Evolutionary conservation across 2,888 invertebrate genomes (phyloP), one percentile per base, ranked within the genome.

Genomic region (Drosophila rellima): DNA sequence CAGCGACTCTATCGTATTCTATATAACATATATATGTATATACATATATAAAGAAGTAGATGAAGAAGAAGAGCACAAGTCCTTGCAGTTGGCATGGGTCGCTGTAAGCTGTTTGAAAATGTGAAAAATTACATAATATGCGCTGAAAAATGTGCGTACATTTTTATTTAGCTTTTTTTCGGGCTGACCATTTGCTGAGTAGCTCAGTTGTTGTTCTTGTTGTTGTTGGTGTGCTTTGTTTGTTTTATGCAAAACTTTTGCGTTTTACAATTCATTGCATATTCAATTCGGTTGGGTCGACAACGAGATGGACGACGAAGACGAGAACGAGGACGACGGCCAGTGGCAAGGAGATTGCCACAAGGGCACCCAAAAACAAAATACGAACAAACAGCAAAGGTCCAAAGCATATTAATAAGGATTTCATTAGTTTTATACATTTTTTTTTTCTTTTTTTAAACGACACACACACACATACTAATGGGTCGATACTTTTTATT

Each of bases 251-350:
- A 86, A 85, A 85, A 83, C 82, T 83, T 83, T 83, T 83, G 85
- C 84, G 82, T 82, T 88, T 85, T 88, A 89, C 86, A 88, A 89
- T 89, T 89, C 85, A 88, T 89, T 87, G 85, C 88, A 78, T 84
- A 84, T 88, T 84, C 82, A 86, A 89, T 84, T 88, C 84, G 77
- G 72, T 74, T 65, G 65, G 68, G 80, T 67, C 78, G 59, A 68
- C 73, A 50, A 56, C 45, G 33, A 54, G 50, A 60, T 71, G 52
- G 55, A 45, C 45, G 20, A 10, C 37, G 20, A 26, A 5, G 8
- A 13, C 23, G 39, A 39, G 18, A 17, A n/a, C 0, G 29, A 40
- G 23, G 18, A 23, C 15, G 10, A 45, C 23, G 23, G 35, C 17
- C 33, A 11, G 23, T 23, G 35, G 37, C 15, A 3, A 2, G 50